Percentiles rank a stretch among this genome's conserved stretches.
These are phyloP conservation scores for Pyrrhosoma nymphula DNA, from an alignment of 2,888 invertebrate genomes.

Conservation along the genomic window DNA sequence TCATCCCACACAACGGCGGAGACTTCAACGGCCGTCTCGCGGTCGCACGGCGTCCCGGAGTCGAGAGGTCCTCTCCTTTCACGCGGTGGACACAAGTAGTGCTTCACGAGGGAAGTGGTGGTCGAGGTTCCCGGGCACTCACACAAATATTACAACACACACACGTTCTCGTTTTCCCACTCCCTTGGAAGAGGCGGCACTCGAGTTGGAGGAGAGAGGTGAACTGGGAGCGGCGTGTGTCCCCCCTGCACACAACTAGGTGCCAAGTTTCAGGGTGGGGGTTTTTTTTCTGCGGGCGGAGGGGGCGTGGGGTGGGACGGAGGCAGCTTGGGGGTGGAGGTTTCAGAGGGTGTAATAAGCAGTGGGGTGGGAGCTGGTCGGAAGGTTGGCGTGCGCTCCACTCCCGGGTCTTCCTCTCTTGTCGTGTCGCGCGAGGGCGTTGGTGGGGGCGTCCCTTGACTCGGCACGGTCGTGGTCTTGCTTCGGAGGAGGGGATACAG, in stretches of 20 bases:
- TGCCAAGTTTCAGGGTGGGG: constrained; percentile 3
- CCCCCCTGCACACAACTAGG: constrained; percentile 53
- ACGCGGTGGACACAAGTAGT: background rate
- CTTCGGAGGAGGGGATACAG: background rate
- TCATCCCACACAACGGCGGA: background rate
- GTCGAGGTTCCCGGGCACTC: background rate
- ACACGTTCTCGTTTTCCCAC: background rate
- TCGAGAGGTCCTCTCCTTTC: constrained; percentile 31
- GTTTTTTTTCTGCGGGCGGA: background rate
- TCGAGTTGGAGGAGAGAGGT: constrained; percentile 30
- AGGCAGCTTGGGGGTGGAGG: background rate
- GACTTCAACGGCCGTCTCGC: background rate
- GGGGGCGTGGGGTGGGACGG: background rate
- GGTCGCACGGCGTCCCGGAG: background rate
- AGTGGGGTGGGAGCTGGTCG: background rate
- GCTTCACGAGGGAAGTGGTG: constrained; percentile 8
- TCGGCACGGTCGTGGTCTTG: background rate
- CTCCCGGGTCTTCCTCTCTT: constrained; percentile 33
- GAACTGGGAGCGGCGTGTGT: constrained; percentile 29
- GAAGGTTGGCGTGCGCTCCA: background rate
- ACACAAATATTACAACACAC: background rate
- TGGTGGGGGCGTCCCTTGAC: background rate
- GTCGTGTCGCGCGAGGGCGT: background rate
- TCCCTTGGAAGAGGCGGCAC: background rate
- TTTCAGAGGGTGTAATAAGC: constrained; percentile 11